phyloP scores from a whole-genome alignment of 2,797 vertebrate species.

The Hypotaenidia philippensis region DNA sequence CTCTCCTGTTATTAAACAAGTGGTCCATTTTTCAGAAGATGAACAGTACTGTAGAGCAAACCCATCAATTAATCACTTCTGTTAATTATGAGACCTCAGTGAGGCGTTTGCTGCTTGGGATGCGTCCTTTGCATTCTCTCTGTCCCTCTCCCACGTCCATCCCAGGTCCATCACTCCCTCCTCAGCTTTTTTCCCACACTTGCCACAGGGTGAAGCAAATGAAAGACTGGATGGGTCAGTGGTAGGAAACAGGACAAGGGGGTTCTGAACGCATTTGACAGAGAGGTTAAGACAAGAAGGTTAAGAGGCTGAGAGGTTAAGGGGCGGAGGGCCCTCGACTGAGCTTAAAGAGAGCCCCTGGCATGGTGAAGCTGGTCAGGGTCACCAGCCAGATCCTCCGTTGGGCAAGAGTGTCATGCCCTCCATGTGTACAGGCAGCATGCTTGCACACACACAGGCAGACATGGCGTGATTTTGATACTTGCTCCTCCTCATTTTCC shows the following conservation, averaged over 20 bases:
- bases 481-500: neutral
- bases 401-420: accelerated
- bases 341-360: neutral
- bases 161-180: neutral
- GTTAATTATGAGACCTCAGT: neutral
- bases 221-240: neutral
- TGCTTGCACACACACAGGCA: too few relatives aligned
- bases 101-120: neutral
- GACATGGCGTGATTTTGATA: neutral
- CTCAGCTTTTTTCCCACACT: slow-evolving; percentile 16
- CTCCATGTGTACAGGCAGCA: neutral
- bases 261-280: neutral
- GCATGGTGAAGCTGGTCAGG: neutral
- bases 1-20: slow-evolving; percentile 3
- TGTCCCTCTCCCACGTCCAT: neutral
- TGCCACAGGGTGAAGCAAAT: neutral
- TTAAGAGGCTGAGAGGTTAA: neutral
- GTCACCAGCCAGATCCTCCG: neutral
- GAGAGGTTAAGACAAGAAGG: neutral
- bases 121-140: neutral
- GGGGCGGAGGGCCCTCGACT: neutral
- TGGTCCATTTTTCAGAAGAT: neutral
- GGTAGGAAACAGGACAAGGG: neutral
- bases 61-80: neutral
- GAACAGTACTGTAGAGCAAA: neutral